Base-by-base conservation (phyloP, 2,113 vertebrate species). In the Sinocyclocheilus rhinocerous region DNA sequence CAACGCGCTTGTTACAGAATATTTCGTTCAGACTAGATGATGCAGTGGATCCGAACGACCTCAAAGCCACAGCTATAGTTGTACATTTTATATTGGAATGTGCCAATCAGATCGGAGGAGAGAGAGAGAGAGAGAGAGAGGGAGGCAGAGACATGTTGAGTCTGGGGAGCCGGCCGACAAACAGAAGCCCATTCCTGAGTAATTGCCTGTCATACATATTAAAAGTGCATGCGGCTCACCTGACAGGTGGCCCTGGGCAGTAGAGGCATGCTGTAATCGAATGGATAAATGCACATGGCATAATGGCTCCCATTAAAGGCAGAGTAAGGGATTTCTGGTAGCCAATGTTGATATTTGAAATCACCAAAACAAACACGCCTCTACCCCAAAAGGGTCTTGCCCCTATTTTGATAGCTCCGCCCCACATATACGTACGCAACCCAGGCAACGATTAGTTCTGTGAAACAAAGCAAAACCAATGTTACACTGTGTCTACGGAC, bases 131-230 rank as follows among this genome's bases (percentile, higher is more conserved):
- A 7, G 6, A 42, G 39, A 42, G 39, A 48, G 18, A 8, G n/a
- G 50, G 16, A 26, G 29, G 29, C 18, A 73, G 39, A 81, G 29
- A 79, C n/a, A 24, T 81, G 76, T 36, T 26, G 65, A 50, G 55
- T 72, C 70, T 57, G 52, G 85, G 70, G 48, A 87, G 39, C 52
- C 16, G 22, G 70, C 70, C 39, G 39, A 39, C 78, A 59, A 76
- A 70, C 57, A 18, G 59, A 82, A 55, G 15, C 77, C 61, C 78
- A 55, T 89, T 73, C 57, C 65, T 72, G 52, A 78, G 52, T 83
- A 87, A 87, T 83, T 87, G 79, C 73, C 83, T 89, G 85, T 87
- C 88, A 77, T 75, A 69, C 65, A 82, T 59, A 85, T 89, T 87
- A 87, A 75, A 78, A 16, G 83, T 52, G 73, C 69, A 85, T 57